Base-by-base conservation (phyloP, 2,888 invertebrate species). In the Saturnia pavonia region DNA sequence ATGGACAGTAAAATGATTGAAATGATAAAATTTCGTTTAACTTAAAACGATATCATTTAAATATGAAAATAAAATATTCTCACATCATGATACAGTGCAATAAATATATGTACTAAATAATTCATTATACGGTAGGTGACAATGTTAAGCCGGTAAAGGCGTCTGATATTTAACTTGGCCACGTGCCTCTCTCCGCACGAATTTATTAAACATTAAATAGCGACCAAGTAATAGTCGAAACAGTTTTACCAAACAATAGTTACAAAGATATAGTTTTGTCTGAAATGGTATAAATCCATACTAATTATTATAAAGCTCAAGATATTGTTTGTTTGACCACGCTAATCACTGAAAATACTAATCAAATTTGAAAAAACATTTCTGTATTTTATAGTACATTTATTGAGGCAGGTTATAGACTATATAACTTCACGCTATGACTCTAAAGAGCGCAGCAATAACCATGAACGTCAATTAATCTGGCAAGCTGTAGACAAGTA, bases 71-170 rank as follows among this genome's bases (percentile, higher is more conserved):
- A 65, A 40, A 65, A 40, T 40, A 40, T 40, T 65, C 40, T 25
- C 65, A 65, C n/a, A 65, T 27, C 34, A 34, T 14, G 16, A 63
- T 63, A 63, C 25, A 22, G 54, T 54, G 54, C 22, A 54, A 54
- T 54, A 54, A 63, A 69, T 11, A 48, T 69, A n/a, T n/a, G n/a
- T n/a, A 69, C 34, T 69, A 69, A 69, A 69, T 69, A 69, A 70
- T 70, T 70, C 66, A 65, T 40, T 40, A 66, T 65, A 70, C 63
- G 42, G 34, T 45, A 66, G 25, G 60, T 51, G 66, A 70, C 70
- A 66, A 48, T 40, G 34, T 69, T 69, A 69, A 69, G 48, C 69
- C 63, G 48, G 45, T 45, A 45, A 69, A 57, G 25, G 27, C 25
- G 45, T 27, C 69, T 11, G 60, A 43, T 63, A 63, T 69, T 69